Conservation (phyloP, 1,140 invertebrate genomes). For the Drusus annulatus region DNA sequence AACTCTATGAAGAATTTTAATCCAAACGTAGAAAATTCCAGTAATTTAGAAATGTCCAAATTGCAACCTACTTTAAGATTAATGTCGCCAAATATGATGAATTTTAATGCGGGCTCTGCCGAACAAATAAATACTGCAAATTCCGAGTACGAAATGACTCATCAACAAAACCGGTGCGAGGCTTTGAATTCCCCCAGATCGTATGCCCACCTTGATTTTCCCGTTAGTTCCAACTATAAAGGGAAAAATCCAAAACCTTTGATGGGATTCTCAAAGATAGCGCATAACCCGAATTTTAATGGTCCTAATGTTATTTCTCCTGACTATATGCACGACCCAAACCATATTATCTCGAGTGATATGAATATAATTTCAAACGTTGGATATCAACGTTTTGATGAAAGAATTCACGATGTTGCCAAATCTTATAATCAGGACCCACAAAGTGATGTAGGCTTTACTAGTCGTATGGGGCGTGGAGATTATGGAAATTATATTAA, state of each 20-base stretch:
- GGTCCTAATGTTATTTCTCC: neutral
- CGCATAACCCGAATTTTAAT: neutral
- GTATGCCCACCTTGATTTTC: conserved; percentile 38
- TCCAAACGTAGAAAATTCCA: too few species aligned
- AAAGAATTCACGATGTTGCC: too few species aligned
- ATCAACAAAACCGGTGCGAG: neutral
- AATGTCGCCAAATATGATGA: conserved; percentile 1
- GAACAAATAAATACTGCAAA: neutral
- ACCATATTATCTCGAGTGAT: neutral
- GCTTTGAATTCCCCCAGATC: neutral
- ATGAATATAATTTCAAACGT: neutral
- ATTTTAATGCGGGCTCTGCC: neutral
- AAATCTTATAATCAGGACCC: too few species aligned
- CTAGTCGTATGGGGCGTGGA: neutral
- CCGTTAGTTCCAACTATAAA: conserved; percentile 53
- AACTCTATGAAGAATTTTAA: too few species aligned
- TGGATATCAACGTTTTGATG: neutral
- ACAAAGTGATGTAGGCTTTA: too few species aligned
- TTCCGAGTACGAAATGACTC: neutral
- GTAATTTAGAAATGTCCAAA: too few species aligned
- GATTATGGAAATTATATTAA: neutral
- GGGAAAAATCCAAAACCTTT: conserved; percentile 53
- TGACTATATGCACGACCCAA: neutral
- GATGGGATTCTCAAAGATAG: neutral
- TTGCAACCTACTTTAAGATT: too few species aligned